phyloP scores from a whole-genome alignment of 2,888 invertebrate genomes.

The Crioceris asparagi region DNA sequence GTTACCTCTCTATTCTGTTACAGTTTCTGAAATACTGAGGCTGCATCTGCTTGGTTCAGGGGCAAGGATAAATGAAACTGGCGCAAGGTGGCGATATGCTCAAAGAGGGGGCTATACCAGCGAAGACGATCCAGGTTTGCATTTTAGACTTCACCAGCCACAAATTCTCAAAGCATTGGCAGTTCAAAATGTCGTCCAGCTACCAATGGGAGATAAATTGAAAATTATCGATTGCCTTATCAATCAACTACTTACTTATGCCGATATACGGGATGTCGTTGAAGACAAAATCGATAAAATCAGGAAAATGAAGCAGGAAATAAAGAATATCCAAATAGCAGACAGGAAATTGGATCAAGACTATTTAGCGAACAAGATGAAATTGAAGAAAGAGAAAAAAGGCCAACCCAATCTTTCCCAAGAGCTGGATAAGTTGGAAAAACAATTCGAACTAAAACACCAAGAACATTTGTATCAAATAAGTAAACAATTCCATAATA shows the following conservation, averaged over 20 bases:
- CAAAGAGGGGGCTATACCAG: conserved; percentile 75
- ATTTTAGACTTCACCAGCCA: conserved; percentile 59
- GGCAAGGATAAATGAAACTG: conserved; percentile 51
- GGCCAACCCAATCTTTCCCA: conserved; percentile 42
- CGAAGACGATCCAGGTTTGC: conserved; percentile 80
- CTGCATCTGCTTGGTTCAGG: conserved; percentile 66
- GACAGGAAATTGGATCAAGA: conserved; percentile 49
- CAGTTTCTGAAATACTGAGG: conserved; percentile 83
- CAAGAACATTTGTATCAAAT: conserved; percentile 50
- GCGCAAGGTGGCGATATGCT: conserved; percentile 58
- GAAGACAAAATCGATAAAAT: conserved; percentile 75
- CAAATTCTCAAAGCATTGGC: conserved; percentile 59
- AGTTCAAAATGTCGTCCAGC: conserved; percentile 61
- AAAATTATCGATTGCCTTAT: conserved; percentile 70
- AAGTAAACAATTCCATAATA: conserved; percentile 45
- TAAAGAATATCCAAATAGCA: conserved; percentile 53
- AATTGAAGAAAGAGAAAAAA: conserved; percentile 47
- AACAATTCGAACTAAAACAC: conserved; percentile 47
- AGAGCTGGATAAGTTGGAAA: conserved; percentile 44
- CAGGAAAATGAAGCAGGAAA: conserved; percentile 50
- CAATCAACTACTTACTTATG: conserved; percentile 81
- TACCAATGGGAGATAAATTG: conserved; percentile 64
- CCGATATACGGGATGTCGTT: conserved; percentile 69
- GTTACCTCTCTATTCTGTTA: conserved; percentile 76
- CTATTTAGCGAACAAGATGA: conserved; percentile 38